Evolutionary conservation across 2,888 invertebrate genomes (phyloP).

Genomic region (Rhyacophila evoluta): DNA sequence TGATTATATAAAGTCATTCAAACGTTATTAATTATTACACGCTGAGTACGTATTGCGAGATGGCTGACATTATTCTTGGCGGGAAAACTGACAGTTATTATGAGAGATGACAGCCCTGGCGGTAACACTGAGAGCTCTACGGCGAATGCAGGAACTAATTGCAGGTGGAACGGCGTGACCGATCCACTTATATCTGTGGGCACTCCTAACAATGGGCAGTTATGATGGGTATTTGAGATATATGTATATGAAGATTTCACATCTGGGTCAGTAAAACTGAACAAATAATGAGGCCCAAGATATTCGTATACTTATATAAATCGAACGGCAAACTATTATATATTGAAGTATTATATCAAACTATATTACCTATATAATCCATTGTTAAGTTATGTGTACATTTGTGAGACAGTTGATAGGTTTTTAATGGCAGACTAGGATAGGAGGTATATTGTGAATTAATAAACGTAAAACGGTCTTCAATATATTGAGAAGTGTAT

Average conservation of each 20-base stretch:
- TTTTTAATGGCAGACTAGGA: no score
- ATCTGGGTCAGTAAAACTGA: constrained; percentile 44
- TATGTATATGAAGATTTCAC: neutral
- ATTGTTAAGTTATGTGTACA: no score
- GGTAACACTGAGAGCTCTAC: neutral
- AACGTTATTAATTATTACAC: neutral
- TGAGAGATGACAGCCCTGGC: constrained; percentile 11
- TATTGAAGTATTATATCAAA: no score
- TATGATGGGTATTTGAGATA: constrained; percentile 29
- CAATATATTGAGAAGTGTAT: no score
- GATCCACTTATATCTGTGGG: constrained; percentile 21
- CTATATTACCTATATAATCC: no score
- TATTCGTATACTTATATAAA: neutral
- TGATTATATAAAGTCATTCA: neutral
- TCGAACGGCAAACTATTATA: no score
- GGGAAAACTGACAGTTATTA: constrained; percentile 8
- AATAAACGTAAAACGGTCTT: no score
- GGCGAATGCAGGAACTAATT: constrained; percentile 44
- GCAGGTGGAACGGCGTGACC: constrained; percentile 34
- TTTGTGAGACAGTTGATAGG: no score
- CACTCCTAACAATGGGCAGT: constrained; percentile 44
- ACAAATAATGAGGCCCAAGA: neutral
- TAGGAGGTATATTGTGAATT: no score
- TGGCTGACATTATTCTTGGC: neutral
- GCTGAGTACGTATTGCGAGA: neutral